phyloP scores from a whole-genome alignment of 2,113 vertebrate species.

The Platichthys stellatus region DNA sequence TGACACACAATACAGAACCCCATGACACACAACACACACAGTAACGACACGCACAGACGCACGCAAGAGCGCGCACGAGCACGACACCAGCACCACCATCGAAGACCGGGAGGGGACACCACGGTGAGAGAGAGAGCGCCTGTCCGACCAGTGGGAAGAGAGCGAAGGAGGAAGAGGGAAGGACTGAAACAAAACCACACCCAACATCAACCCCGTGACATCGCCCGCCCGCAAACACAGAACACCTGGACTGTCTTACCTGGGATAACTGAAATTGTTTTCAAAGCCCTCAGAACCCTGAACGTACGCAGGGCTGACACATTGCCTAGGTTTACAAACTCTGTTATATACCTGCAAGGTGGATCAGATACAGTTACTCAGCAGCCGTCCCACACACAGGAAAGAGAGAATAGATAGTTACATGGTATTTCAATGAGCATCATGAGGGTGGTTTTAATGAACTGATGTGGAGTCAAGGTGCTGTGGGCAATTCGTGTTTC shows the following conservation, averaged over 20 bases:
- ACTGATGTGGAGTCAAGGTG: slow-evolving; percentile 10
- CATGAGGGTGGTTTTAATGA: slow-evolving; percentile 11
- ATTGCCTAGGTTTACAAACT: slow-evolving; percentile 99
- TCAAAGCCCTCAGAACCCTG: slow-evolving; percentile 99
- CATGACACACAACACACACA: slow-evolving; percentile 87
- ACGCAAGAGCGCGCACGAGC: slow-evolving; percentile 85
- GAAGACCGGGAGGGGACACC: slow-evolving; percentile 85
- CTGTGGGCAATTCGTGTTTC: slow-evolving; percentile 1
- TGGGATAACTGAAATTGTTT: slow-evolving; percentile 99
- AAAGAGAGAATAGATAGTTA: slow-evolving; percentile 43
- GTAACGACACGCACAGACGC: slow-evolving; percentile 78
- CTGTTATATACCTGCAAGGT: slow-evolving; percentile 99
- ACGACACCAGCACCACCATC: slow-evolving; percentile 85
- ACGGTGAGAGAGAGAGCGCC: slow-evolving; percentile 80
- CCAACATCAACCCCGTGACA: slow-evolving; percentile 88
- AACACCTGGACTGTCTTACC: slow-evolving; percentile 88
- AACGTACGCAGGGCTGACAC: slow-evolving; percentile 99
- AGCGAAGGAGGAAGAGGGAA: slow-evolving; percentile 58
- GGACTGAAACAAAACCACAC: slow-evolving; percentile 82
- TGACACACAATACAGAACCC: slow-evolving; percentile 97
- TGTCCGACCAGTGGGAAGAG: slow-evolving; percentile 80
- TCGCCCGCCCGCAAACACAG: slow-evolving; percentile 76
- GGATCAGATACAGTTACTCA: slow-evolving; percentile 81
- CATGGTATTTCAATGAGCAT: slow-evolving; percentile 31
- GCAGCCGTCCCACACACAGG: slow-evolving; percentile 61